Evolutionary conservation across 2,113 vertebrate species (phyloP).

Genomic region (Cryptotis parvus): DNA sequence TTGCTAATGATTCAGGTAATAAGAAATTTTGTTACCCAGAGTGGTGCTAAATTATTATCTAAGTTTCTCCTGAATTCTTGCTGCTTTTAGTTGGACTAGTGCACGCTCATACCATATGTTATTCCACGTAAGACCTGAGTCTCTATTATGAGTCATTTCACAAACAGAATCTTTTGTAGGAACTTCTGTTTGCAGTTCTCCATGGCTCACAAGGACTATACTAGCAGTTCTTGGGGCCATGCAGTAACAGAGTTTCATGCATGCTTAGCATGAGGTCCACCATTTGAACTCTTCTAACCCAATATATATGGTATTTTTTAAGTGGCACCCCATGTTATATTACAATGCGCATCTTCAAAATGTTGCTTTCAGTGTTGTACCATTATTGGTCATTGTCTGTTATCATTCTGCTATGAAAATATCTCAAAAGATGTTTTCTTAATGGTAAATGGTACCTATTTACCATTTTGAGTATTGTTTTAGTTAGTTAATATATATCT

Average conservation of each 20-base stretch:
- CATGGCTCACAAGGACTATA: too few species aligned
- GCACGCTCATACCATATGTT: not conserved
- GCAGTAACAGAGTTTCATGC: too few species aligned
- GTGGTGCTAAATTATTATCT: not conserved
- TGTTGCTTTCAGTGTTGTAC: not conserved
- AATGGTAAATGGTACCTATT: not conserved
- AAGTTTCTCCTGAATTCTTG: not conserved
- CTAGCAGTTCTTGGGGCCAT: too few species aligned
- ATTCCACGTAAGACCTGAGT: too few species aligned
- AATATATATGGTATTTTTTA: not conserved
- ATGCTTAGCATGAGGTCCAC: too few species aligned
- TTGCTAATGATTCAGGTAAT: not conserved
- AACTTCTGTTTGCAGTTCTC: too few species aligned
- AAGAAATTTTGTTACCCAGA: not conserved
- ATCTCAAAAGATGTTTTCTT: not conserved
- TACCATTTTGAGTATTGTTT: conserved; percentile 8
- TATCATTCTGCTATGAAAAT: conserved; percentile 15
- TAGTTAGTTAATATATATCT: not conserved
- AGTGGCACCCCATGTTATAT: not conserved
- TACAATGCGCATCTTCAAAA: not conserved
- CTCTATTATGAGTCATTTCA: not conserved
- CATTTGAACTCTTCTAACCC: too few species aligned
- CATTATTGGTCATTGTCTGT: not conserved
- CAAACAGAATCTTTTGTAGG: too few species aligned
- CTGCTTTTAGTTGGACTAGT: not conserved